These are phyloP conservation scores for Drosophila antonietae DNA, from an alignment of 2,888 invertebrate genomes.

Conservation along the genomic window DNA sequence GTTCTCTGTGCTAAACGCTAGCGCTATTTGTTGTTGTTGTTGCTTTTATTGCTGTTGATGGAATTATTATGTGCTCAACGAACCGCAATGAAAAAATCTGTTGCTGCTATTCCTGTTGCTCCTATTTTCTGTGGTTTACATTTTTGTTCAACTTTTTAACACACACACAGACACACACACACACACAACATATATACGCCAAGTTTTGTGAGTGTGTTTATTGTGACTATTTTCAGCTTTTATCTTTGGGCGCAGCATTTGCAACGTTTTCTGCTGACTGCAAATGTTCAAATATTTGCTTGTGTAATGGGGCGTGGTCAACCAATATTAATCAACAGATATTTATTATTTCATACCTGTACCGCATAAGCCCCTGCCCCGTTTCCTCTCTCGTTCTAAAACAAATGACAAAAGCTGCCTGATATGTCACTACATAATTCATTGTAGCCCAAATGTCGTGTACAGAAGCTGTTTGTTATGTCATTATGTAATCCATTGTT, in stretches of 20 bases:
- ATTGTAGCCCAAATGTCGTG: conserved; percentile 33
- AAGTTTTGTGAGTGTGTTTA: conserved; percentile 23
- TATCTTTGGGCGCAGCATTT: conserved; percentile 56
- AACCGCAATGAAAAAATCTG: conserved; percentile 73
- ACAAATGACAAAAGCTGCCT: conserved; percentile 52
- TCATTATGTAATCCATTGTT: conserved; percentile 39
- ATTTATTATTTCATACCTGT: conserved; percentile 43
- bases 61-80: conserved; percentile 80
- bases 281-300: conserved; percentile 52
- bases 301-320: conserved; percentile 59
- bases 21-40: conserved; percentile 31
- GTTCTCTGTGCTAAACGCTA: conserved; percentile 40
- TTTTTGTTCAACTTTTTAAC: conserved; percentile 53
- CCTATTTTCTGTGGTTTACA: conserved; percentile 38
- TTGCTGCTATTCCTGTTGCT: conserved; percentile 42
- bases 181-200: conserved; percentile 22
- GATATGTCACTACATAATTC: conserved; percentile 46
- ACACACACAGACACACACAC: conserved; percentile 35
- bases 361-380: not conserved
- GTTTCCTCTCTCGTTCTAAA: not conserved
- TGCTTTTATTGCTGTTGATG: conserved; percentile 62
- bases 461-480: conserved; percentile 42
- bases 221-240: conserved; percentile 62
- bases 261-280: conserved; percentile 49
- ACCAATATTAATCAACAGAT: conserved; percentile 53